A percentile compares a stretch with the other conserved stretches of the same genome.
Evolutionary conservation across 2,113 vertebrate genomes (phyloP).

Genomic region (Plectropomus leopardus): DNA sequence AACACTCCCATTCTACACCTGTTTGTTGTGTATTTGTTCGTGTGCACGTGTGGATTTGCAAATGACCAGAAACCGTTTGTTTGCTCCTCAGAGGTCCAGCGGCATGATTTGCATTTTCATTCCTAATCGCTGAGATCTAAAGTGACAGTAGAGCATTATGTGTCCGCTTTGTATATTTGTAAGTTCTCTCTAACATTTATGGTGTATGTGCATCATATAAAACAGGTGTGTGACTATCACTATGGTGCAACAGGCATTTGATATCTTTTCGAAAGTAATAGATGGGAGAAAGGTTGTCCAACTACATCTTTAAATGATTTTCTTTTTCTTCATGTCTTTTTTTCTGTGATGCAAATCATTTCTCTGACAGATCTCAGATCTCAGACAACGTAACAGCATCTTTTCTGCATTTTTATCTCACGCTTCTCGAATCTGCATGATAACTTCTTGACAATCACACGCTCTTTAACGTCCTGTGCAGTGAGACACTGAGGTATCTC

Average conservation of each 20-base stretch:
- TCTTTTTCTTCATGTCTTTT: neutral
- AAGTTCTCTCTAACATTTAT: constrained; percentile 7
- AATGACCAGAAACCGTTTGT: constrained; percentile 56
- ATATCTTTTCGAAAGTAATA: neutral
- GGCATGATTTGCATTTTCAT: constrained; percentile 64
- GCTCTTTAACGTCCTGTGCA: neutral
- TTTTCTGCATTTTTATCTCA: neutral
- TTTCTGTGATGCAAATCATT: neutral
- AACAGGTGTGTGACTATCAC: neutral
- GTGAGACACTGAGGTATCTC: constrained; percentile 2
- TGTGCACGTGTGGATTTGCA: constrained; percentile 52
- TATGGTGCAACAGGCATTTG: neutral
- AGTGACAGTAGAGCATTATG: constrained; percentile 49
- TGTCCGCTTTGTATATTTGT: constrained; percentile 35
- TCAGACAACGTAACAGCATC: neutral
- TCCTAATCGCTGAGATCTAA: constrained; percentile 60
- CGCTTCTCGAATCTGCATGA: neutral
- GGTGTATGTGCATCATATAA: neutral
- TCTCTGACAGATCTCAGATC: neutral
- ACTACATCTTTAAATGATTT: neutral
- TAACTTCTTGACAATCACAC: neutral
- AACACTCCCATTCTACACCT: neutral
- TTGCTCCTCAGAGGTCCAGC: constrained; percentile 1
- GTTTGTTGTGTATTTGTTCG: neutral
- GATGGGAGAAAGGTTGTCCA: neutral